Percentiles rank a stretch among this genome's conserved stretches.
These are phyloP conservation scores for Saccopteryx leptura DNA, from an alignment of 2,113 vertebrate species.

Conservation along the genomic window DNA sequence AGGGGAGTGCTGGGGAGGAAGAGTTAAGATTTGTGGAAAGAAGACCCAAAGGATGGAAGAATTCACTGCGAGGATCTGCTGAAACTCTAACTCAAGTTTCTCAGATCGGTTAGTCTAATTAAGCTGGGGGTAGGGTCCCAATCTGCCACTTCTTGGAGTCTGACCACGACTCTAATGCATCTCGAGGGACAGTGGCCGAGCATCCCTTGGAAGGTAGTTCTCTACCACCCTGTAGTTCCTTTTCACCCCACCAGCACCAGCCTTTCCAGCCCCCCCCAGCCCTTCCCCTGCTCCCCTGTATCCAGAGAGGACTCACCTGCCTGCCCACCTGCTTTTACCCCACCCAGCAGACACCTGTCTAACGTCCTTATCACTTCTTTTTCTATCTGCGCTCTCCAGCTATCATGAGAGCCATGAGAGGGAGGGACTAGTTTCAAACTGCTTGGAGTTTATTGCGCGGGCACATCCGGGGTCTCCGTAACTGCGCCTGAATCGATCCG, in stretches of 20 bases:
- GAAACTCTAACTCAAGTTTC: neutral
- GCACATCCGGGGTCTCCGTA: neutral
- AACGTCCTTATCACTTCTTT: neutral
- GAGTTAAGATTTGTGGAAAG: neutral
- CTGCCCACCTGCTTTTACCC: neutral
- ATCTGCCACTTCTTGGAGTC: neutral
- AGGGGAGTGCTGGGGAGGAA: neutral
- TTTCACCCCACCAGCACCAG: neutral
- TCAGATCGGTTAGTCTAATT: neutral
- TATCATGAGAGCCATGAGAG: neutral
- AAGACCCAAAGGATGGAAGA: neutral
- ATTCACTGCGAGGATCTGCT: neutral
- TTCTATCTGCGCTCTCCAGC: neutral
- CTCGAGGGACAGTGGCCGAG: neutral
- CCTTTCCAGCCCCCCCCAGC: too few species aligned
- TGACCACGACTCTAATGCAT: fast-evolving
- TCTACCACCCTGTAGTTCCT: too few species aligned
- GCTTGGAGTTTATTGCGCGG: neutral
- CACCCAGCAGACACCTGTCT: neutral
- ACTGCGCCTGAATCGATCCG: neutral
- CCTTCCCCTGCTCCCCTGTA: neutral
- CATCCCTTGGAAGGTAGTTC: neutral
- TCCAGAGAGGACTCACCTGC: neutral
- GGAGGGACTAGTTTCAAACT: neutral
- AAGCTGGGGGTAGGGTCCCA: neutral